Percentiles rank a stretch among this genome's conserved stretches.
Conservation (phyloP, 2,888 invertebrate species). For the Listrodromus nycthemerus region DNA sequence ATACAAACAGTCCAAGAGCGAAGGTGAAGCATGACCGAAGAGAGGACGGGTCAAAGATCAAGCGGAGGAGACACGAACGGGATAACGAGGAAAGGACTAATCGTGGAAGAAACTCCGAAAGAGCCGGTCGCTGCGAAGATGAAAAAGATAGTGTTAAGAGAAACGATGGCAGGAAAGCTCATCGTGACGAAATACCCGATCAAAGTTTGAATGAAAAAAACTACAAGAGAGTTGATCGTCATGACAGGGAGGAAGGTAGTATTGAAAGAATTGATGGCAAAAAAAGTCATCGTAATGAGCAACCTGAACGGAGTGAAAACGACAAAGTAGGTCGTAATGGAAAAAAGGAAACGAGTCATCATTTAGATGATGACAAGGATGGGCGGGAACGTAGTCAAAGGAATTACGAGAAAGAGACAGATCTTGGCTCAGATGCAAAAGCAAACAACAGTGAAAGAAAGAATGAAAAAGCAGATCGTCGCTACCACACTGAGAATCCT, state of each 20-base stretch:
- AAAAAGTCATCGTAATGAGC: background rate
- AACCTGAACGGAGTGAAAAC: background rate
- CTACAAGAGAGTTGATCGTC: background rate
- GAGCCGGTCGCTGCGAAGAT: background rate
- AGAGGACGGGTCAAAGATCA: background rate
- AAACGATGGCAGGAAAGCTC: background rate
- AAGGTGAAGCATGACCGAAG: background rate
- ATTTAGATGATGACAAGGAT: background rate
- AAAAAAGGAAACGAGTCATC: background rate
- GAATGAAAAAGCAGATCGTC: background rate
- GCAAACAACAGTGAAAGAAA: constrained; percentile 25
- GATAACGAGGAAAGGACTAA: background rate
- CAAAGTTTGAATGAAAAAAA: background rate
- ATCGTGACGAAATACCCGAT: background rate
- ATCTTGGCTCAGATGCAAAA: constrained; percentile 52
- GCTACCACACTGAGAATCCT: background rate
- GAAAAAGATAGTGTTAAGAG: background rate
- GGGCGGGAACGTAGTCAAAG: background rate
- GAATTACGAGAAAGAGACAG: constrained; percentile 57
- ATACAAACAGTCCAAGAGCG: background rate
- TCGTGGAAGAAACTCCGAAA: background rate
- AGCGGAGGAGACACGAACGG: background rate
- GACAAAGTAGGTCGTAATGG: background rate
- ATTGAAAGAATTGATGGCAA: background rate
- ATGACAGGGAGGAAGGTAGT: background rate